Evolutionary conservation across 2,113 vertebrate species (phyloP).

Genomic region (Microcebus griseorufus): DNA sequence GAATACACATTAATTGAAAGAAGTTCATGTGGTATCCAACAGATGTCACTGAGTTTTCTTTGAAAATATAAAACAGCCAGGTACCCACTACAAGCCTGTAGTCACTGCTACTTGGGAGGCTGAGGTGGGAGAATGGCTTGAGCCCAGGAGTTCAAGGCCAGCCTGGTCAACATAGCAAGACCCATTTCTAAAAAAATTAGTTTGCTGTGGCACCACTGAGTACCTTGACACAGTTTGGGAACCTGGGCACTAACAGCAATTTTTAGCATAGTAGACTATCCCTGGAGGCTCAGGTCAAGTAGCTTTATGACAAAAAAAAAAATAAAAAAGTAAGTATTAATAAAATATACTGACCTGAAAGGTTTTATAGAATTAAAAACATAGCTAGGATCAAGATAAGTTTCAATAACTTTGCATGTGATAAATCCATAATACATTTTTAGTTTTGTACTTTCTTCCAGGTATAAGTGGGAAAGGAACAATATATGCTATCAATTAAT

Average conservation of each 20-base stretch:
- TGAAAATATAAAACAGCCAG: not conserved
- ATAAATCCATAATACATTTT: not conserved
- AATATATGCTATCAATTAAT: not conserved
- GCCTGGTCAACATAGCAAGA: not conserved
- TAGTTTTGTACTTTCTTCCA: not conserved
- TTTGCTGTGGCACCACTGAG: rapidly evolving
- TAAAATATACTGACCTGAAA: not conserved
- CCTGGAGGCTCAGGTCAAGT: not conserved
- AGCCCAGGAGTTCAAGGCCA: not conserved
- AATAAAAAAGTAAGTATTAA: not conserved
- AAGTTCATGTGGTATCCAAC: not conserved
- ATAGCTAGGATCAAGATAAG: not conserved
- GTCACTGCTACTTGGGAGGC: not conserved
- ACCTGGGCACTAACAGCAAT: too few relatives aligned
- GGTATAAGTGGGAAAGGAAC: not conserved
- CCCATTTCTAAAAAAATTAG: not conserved
- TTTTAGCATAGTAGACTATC: not conserved
- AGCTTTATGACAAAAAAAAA: not conserved
- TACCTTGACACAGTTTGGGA: not conserved
- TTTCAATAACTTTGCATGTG: not conserved
- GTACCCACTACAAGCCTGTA: not conserved
- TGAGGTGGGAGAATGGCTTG: not conserved
- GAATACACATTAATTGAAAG: rapidly evolving
- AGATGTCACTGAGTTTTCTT: not conserved
- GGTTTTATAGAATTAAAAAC: not conserved